Evolutionary conservation across 2,888 invertebrate species (phyloP).

Genomic region (Syritta pipiens): DNA sequence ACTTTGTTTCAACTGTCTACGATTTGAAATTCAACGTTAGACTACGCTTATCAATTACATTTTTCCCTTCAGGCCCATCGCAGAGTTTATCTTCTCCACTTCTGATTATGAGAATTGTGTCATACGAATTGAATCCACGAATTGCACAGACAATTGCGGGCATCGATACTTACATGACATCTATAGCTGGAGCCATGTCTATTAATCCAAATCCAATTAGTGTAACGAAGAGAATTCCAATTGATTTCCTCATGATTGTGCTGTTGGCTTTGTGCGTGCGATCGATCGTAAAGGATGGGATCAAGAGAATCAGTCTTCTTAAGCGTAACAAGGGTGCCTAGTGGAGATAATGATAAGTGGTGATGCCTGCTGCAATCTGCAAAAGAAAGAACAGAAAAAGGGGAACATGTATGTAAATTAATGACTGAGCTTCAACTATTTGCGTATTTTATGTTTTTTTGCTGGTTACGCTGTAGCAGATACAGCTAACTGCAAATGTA

Average conservation of each 20-base stretch:
- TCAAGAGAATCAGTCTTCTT: slow-evolving; percentile 57
- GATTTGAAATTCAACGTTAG: slow-evolving; percentile 13
- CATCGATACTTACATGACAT: slow-evolving; percentile 74
- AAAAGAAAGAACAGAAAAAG: slow-evolving; percentile 12
- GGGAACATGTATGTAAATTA: slow-evolving; percentile 26
- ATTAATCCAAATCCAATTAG: slow-evolving; percentile 74
- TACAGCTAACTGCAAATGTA: too few relatives aligned
- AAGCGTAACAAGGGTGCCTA: slow-evolving; percentile 30
- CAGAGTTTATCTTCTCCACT: too few relatives aligned
- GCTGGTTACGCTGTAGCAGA: slow-evolving; percentile 8
- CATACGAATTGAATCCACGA: background rate
- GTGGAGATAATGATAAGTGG: slow-evolving; percentile 22
- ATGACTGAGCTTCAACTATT: slow-evolving; percentile 20
- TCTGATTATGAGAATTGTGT: slow-evolving; percentile 52
- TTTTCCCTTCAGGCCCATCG: background rate
- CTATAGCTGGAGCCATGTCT: slow-evolving; percentile 71
- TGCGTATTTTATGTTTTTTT: slow-evolving; percentile 1
- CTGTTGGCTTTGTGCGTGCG: slow-evolving; percentile 25
- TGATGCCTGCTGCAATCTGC: slow-evolving; percentile 51
- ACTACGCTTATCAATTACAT: slow-evolving; percentile 37
- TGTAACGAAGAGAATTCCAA: slow-evolving; percentile 73
- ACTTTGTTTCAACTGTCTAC: too few relatives aligned
- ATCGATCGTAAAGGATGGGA: slow-evolving; percentile 29
- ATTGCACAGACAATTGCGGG: slow-evolving; percentile 1
- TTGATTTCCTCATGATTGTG: slow-evolving; percentile 72